phyloP scores from a whole-genome alignment of 2,888 invertebrate species.

The Sylvicola cinctus region DNA sequence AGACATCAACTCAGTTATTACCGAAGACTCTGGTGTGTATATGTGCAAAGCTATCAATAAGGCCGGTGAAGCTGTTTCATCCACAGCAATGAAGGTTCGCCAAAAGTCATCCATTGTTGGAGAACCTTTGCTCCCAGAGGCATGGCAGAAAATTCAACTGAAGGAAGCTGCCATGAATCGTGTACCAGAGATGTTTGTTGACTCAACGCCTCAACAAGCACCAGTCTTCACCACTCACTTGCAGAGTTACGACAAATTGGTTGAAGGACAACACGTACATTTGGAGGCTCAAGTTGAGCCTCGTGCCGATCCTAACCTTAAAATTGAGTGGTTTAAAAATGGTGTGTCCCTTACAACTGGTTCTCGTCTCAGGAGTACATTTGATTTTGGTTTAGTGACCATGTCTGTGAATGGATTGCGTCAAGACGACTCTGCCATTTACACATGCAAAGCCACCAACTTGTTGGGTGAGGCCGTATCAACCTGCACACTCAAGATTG shows the following conservation, averaged over 20 bases:
- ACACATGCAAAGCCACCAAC: slow-evolving; percentile 88
- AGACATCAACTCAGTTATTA: slow-evolving; percentile 71
- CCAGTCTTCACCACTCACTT: slow-evolving; percentile 92
- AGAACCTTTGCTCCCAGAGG: slow-evolving; percentile 73
- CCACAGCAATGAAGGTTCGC: slow-evolving; percentile 74
- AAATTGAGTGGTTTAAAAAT: slow-evolving; percentile 85
- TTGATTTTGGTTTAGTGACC: slow-evolving; percentile 92
- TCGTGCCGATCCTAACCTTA: slow-evolving; percentile 66
- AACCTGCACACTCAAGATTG: slow-evolving; percentile 73
- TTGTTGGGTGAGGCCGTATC: slow-evolving; percentile 86
- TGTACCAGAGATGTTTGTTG: slow-evolving; percentile 73
- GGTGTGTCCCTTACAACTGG: slow-evolving; percentile 71
- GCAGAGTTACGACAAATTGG: slow-evolving; percentile 59
- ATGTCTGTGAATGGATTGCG: slow-evolving; percentile 72
- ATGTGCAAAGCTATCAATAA: slow-evolving; percentile 87
- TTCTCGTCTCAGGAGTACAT: slow-evolving; percentile 76
- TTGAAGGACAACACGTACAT: slow-evolving; percentile 71
- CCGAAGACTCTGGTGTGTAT: slow-evolving; percentile 81
- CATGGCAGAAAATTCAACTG: slow-evolving; percentile 77
- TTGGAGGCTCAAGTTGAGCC: slow-evolving; percentile 84
- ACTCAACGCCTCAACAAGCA: slow-evolving; percentile 69
- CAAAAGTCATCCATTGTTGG: slow-evolving; percentile 59
- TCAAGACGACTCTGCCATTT: slow-evolving; percentile 83
- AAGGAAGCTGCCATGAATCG: slow-evolving; percentile 85
- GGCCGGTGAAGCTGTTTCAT: slow-evolving; percentile 85